Evolutionary conservation across 1,140 invertebrate genomes (phyloP), one percentile per base, ranked within the genome.

Genomic region (Mactra quadrangularis): DNA sequence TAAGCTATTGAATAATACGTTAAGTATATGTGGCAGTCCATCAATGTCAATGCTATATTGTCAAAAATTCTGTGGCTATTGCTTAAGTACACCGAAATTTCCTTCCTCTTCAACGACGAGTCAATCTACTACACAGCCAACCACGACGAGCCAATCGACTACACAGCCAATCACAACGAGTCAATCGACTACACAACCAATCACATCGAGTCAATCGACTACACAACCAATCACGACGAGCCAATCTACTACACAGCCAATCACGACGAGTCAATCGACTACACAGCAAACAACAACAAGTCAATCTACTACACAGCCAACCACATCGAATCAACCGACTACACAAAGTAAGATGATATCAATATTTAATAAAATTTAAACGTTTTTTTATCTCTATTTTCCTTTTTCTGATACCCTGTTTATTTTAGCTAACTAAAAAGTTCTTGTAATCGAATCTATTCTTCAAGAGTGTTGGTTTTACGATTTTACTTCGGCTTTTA

Each of bases 1-100:
- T 41, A 52, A 59, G 25, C 27, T 59, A 29, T 47, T 75, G 27
- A 52, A 75, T 38, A 59, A 35, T 15, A 33, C 55, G 25, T 33
- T 75, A 3, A 35, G n/a, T 17, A 41, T 75, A 45, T 75, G 71
- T 57, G 31, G 27, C 22, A 41, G 55, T 41, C 17, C 25, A 19
- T 17, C n/a, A 55, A 25, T 38, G 19, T 50, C 71, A 0, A 45
- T n/a, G 33, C 33, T 22, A 33, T 75, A 57, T 41, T 75, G 71
- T 57, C 57, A 33, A 13, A 33, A 29, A 13, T 75, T 59, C 59
- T 75, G 71, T 31, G 57, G 53, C 25, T 35, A 57, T 22, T 75
- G 71, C 45, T 47, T 55, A 13, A 62, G 35, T 41, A 57, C 50
- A 27, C 29, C 70, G 17, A 7, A 55, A 25, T 41, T 41, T 15